Evolutionary conservation across 2,797 vertebrate species (phyloP).

Genomic region (Capromys pilorides): DNA sequence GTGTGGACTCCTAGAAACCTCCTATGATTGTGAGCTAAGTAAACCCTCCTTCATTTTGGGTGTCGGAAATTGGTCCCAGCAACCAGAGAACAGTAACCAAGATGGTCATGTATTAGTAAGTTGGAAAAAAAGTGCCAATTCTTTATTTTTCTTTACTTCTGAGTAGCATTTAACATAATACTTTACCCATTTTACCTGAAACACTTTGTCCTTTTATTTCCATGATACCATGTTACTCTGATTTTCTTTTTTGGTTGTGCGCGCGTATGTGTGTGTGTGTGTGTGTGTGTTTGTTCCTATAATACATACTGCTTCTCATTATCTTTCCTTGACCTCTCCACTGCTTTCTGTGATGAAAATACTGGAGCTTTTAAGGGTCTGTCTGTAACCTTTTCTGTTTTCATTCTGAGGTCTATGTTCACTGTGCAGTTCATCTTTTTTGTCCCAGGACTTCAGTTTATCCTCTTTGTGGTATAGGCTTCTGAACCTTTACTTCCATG

Average conservation of each 20-base stretch:
- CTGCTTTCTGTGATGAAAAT: neutral
- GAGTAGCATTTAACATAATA: neutral
- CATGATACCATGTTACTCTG: neutral
- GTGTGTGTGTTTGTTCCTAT: neutral
- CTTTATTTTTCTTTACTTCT: slow-evolving; percentile 19
- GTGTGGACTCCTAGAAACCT: too few species aligned
- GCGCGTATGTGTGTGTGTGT: neutral
- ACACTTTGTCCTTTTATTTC: neutral
- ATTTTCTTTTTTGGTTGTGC: neutral
- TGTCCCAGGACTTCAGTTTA: neutral
- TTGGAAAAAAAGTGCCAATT: neutral
- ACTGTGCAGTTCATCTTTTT: neutral
- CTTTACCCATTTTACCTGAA: neutral
- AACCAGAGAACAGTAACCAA: too few species aligned
- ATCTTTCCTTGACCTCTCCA: neutral
- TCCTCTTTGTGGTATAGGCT: neutral
- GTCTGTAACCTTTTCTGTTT: neutral
- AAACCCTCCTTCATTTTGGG: too few species aligned
- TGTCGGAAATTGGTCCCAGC: too few species aligned
- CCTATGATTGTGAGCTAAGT: too few species aligned
- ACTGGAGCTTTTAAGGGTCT: neutral
- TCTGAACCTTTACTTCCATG: neutral
- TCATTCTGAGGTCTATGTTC: neutral
- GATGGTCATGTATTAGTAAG: neutral
- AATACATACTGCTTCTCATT: neutral